Evolutionary conservation across 2,888 invertebrate species (phyloP), one percentile per base, ranked within the genome.

Genomic region (Sceliomorpha sp.): DNA sequence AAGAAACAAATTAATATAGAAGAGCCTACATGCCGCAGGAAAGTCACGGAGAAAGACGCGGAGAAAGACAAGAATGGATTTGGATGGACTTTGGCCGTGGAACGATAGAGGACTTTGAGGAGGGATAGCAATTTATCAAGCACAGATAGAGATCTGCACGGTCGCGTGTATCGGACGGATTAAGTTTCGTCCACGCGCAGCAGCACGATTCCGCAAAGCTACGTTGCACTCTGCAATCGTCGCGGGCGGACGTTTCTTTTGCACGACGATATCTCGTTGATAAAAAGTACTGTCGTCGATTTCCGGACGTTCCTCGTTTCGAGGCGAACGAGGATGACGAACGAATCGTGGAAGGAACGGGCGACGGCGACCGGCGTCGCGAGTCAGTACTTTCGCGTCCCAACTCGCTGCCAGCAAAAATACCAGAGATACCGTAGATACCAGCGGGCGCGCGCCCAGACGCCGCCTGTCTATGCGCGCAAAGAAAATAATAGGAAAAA

Each of bases 381-480:
- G 37, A 24, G 59, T 42, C 59, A 67, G 60, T 59, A 53, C 15
- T 66, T 66, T 50, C 36, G 40, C 66, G 6, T n/a, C 13, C 31
- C 9, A 24, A 7, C 10, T 15, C 14, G 14, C 44, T 50, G 42
- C 34, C 39, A 47, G 50, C 58, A 64, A 58, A 64, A 64, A 64
- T 64, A 51, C 64, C 87, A 82, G 85, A 79, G 85, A 86, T 87
- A 82, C n/a, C n/a, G n/a, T n/a, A n/a, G n/a, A n/a, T n/a, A n/a
- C 86, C 87, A 80, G 78, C 79, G 80, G 85, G 85, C 86, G 86
- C 84, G 85, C 86, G 87, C 82, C 85, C 84, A 85, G 86, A 87
- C 86, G 86, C 86, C 85, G 85, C 81, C 84, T 76, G 78, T 64
- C 66, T 68, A 64, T 67, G 70, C 62, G 73, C 68, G 73, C 70